phyloP scores from a whole-genome alignment of 2,888 invertebrate species.

The Ligdia adustata region DNA sequence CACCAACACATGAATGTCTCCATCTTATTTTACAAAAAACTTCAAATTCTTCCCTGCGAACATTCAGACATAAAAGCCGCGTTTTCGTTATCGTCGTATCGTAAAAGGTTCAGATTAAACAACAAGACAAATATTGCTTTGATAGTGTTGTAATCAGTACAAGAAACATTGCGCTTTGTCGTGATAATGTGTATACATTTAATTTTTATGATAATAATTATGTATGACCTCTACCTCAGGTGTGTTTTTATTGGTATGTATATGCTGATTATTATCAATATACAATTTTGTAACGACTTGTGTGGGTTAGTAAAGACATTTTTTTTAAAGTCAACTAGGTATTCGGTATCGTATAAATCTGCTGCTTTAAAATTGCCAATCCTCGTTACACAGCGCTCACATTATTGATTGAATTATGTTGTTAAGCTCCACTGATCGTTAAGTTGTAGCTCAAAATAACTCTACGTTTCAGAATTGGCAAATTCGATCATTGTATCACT shows the following conservation, averaged over 20 bases:
- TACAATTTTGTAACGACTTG: too few relatives aligned
- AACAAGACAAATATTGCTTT: constrained; percentile 9
- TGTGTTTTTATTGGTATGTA: too few relatives aligned
- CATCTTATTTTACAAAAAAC: constrained; percentile 59
- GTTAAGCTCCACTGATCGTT: constrained; percentile 39
- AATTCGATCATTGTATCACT: constrained; percentile 59
- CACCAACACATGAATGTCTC: constrained; percentile 66
- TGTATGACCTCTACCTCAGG: too few relatives aligned
- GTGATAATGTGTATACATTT: too few relatives aligned
- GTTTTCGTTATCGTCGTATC: too few relatives aligned
- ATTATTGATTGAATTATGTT: constrained; percentile 9
- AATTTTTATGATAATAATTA: too few relatives aligned
- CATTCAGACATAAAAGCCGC: too few relatives aligned
- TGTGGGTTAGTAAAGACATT: too few relatives aligned
- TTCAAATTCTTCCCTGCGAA: constrained; percentile 24
- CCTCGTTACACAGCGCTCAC: constrained; percentile 8
- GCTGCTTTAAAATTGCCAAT: too few relatives aligned
- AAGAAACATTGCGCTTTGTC: constrained; percentile 6
- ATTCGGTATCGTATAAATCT: too few relatives aligned
- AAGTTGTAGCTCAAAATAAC: constrained; percentile 31
- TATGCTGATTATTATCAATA: too few relatives aligned
- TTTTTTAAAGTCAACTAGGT: too few relatives aligned
- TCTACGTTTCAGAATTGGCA: constrained; percentile 45
- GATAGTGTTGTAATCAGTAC: constrained; percentile 9
- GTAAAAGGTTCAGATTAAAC: constrained; percentile 8